A percentile compares a stretch with the other conserved stretches of the same genome.
These are phyloP conservation scores for Cheirogaleus major DNA, from an alignment of 2,797 vertebrate species.

Conservation along the genomic window DNA sequence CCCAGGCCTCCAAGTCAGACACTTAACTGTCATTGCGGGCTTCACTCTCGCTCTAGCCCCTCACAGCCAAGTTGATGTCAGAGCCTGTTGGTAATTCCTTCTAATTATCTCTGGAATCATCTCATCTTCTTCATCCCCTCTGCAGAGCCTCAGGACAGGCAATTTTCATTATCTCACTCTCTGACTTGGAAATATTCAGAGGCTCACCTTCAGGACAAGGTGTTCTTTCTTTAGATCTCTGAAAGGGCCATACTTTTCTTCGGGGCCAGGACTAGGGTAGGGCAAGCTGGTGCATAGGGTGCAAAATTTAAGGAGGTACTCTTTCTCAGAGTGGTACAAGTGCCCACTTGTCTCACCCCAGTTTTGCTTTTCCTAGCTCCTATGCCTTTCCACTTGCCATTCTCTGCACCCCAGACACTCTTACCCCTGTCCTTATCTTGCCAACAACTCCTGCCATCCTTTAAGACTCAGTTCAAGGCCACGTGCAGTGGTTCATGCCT, in stretches of 20 bases:
- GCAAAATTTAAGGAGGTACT: not conserved
- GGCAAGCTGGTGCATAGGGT: not conserved
- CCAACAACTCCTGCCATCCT: not conserved
- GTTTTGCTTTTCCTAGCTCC: not conserved
- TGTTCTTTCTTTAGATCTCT: not conserved
- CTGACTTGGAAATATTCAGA: not conserved
- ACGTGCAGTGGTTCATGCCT: too few relatives aligned
- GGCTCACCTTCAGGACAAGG: not conserved
- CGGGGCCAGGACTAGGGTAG: not conserved
- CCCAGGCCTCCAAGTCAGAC: not conserved
- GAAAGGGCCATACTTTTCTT: not conserved
- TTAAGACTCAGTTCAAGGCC: not conserved
- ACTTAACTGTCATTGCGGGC: not conserved
- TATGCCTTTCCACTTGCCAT: not conserved
- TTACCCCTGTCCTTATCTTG: not conserved
- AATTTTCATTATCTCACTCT: not conserved
- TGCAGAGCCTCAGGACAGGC: not conserved
- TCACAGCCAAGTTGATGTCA: not conserved
- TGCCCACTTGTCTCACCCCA: not conserved
- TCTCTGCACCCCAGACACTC: not conserved
- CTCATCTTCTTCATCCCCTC: not conserved
- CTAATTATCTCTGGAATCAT: not conserved
- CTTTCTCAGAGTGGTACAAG: not conserved
- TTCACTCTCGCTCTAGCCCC: not conserved
- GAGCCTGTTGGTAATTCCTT: not conserved